phyloP scores from a whole-genome alignment of 2,797 vertebrate genomes.

The Chiroxiphia lanceolata region DNA sequence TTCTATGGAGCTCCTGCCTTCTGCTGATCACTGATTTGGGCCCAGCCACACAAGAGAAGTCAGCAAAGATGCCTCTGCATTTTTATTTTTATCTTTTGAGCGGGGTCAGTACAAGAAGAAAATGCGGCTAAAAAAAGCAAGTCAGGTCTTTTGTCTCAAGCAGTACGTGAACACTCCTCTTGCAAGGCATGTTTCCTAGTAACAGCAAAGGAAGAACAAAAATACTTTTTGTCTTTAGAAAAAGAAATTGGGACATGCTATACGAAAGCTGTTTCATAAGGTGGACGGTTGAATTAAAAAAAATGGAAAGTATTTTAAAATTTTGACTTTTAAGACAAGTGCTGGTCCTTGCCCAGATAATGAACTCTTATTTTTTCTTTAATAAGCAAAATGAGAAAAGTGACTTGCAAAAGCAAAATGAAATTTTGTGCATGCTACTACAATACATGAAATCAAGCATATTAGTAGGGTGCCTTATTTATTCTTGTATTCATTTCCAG shows the following conservation, averaged over 20 bases:
- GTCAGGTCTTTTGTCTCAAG: constrained; percentile 30
- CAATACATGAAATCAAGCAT: background rate
- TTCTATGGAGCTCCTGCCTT: background rate
- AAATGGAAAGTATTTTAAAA: background rate
- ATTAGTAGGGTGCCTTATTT: constrained; percentile 51
- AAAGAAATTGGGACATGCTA: constrained; percentile 34
- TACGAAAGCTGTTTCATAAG: background rate
- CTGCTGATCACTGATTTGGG: background rate
- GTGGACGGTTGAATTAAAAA: background rate
- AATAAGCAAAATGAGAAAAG: background rate
- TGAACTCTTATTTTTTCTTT: background rate
- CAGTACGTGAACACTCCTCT: constrained; percentile 2
- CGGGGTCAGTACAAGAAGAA: background rate
- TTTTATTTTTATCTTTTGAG: constrained; percentile 28
- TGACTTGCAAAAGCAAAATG: background rate
- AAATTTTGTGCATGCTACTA: background rate
- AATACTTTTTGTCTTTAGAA: constrained; percentile 46
- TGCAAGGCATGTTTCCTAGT: constrained; percentile 48
- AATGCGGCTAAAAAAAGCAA: background rate
- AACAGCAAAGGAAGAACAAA: constrained; percentile 45
- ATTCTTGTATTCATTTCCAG: background rate
- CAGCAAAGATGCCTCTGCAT: background rate
- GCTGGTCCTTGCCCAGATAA: background rate
- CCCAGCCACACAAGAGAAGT: background rate
- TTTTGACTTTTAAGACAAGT: background rate